phyloP scores from a whole-genome alignment of 2,113 vertebrate species.

The Callaeas wilsoni region DNA sequence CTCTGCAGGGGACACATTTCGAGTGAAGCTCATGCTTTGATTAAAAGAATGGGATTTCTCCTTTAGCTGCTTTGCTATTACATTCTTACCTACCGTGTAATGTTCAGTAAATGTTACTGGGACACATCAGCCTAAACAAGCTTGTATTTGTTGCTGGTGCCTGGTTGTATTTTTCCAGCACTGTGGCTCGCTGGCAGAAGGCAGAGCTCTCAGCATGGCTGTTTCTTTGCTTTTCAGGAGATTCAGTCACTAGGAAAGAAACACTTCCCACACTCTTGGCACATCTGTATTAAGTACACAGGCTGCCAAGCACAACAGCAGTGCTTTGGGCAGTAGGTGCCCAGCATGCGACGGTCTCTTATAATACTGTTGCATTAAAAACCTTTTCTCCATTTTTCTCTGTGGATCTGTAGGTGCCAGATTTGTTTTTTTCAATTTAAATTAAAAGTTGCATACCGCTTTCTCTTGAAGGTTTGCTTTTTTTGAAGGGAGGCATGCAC shows the following conservation, averaged over 20 bases:
- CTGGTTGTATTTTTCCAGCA: slow-evolving; percentile 18
- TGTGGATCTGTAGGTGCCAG: neutral
- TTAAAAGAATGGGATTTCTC: neutral
- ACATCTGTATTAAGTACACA: neutral
- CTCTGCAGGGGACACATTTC: neutral
- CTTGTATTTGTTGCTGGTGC: neutral
- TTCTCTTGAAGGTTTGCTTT: neutral
- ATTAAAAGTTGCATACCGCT: neutral
- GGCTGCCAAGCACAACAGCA: neutral
- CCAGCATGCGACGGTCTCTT: neutral
- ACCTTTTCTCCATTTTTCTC: neutral
- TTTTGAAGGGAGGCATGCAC: neutral
- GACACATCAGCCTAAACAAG: neutral
- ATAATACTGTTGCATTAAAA: neutral
- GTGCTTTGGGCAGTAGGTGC: neutral
- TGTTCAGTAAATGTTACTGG: neutral
- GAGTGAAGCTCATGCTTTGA: neutral
- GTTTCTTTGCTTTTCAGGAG: neutral
- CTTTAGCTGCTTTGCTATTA: neutral
- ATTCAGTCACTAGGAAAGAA: neutral
- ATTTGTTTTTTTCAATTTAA: neutral
- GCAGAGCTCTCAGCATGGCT: neutral
- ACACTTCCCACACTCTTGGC: neutral
- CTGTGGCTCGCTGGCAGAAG: neutral
- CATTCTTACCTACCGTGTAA: neutral